Conservation (phyloP, 2,888 invertebrate species). For the Erebia palarica region DNA sequence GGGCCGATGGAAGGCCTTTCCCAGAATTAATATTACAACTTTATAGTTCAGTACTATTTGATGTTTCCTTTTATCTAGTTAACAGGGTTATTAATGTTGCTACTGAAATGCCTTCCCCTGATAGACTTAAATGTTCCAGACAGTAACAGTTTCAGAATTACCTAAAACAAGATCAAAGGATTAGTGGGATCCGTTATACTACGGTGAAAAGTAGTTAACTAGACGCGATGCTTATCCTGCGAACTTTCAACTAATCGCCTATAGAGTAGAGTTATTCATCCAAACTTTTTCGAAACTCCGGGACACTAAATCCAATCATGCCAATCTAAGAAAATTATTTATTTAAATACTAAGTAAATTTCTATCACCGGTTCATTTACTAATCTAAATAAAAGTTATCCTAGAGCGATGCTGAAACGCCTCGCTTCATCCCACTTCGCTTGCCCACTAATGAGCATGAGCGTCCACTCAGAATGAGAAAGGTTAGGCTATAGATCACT, state of each 20-base stretch:
- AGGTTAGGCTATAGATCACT: too few relatives aligned
- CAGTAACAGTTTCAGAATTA: slow-evolving; percentile 18
- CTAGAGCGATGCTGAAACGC: too few relatives aligned
- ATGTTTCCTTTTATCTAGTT: neutral
- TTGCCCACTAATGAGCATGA: too few relatives aligned
- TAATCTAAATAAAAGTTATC: neutral
- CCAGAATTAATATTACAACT: too few relatives aligned
- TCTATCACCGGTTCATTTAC: neutral
- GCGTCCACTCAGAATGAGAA: too few relatives aligned
- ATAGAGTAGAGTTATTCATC: slow-evolving; percentile 24
- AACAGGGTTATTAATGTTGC: neutral
- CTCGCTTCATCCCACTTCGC: too few relatives aligned
- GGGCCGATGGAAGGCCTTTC: too few relatives aligned
- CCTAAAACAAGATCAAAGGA: slow-evolving; percentile 35
- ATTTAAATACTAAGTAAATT: neutral
- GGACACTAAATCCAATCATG: slow-evolving; percentile 11
- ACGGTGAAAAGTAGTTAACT: slow-evolving; percentile 36
- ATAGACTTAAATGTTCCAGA: neutral
- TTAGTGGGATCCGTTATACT: slow-evolving; percentile 27
- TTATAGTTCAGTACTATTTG: too few relatives aligned
- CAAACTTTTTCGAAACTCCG: slow-evolving; percentile 18
- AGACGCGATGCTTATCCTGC: slow-evolving; percentile 34
- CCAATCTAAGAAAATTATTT: slow-evolving; percentile 7
- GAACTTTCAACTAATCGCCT: slow-evolving; percentile 35
- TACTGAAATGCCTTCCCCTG: neutral